phyloP scores from a whole-genome alignment of 35 echinoderm and acorn worm genomes.

The Amphiura filiformis region DNA sequence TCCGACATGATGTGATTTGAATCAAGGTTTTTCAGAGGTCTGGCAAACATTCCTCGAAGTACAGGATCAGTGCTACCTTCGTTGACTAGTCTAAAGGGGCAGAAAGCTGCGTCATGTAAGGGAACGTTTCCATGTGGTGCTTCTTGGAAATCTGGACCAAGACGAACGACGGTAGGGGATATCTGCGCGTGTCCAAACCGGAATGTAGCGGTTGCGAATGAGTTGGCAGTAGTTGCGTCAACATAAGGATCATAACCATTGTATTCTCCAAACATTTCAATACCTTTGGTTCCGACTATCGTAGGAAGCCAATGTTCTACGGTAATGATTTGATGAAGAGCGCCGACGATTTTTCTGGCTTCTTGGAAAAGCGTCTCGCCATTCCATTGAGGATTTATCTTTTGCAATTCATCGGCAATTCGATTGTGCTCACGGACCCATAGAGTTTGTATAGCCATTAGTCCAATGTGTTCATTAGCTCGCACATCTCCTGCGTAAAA shows the following conservation, averaged over 20 bases:
- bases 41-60: not conserved
- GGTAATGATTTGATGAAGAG: not conserved
- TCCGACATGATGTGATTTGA: not conserved
- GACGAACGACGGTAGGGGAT: slow-evolving; percentile 17
- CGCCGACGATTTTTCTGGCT: not conserved
- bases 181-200: slow-evolving; percentile 28
- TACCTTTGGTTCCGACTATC: not conserved
- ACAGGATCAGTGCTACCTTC: not conserved
- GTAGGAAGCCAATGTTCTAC: not conserved
- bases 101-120: slow-evolving; percentile 11
- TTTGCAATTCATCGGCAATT: not conserved
- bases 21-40: not conserved
- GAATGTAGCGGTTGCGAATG: not conserved
- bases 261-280: not conserved
- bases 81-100: not conserved
- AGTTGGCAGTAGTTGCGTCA: not conserved
- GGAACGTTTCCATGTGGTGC: not conserved
- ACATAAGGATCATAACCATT: not conserved
- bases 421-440: not conserved
- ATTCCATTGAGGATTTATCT: not conserved
- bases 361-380: not conserved
- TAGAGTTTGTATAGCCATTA: not conserved
- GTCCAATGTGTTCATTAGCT: not conserved
- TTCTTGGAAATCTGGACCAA: not conserved
- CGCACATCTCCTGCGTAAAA: not conserved